Evolutionary conservation across 2,888 invertebrate species (phyloP).

Genomic region (Troides aeacus): DNA sequence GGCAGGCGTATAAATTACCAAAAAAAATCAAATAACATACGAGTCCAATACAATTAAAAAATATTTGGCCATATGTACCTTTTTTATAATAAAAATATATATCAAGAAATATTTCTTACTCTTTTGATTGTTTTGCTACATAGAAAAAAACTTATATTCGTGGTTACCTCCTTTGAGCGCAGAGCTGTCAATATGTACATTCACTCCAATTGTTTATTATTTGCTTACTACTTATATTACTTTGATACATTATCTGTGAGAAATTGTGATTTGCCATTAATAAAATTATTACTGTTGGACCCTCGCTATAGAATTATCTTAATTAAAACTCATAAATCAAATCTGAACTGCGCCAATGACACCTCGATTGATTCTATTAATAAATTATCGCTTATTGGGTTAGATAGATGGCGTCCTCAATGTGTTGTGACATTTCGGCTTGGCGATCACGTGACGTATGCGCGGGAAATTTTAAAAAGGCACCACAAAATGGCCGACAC

Average conservation of each 20-base stretch:
- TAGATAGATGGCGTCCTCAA: neutral
- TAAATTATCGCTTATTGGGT: conserved; percentile 14
- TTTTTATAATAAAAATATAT: no score
- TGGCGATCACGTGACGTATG: conserved; percentile 7
- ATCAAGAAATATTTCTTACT: no score
- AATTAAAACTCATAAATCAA: conserved; percentile 7
- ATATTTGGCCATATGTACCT: no score
- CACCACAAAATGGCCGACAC: conserved; percentile 17
- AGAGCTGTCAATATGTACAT: no score
- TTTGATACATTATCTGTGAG: neutral
- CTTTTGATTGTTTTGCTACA: no score
- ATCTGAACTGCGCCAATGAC: neutral
- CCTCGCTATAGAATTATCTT: conserved; percentile 1
- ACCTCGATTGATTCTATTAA: conserved; percentile 17
- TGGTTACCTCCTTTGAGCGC: no score
- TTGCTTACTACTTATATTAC: no score
- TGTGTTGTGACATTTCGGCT: conserved; percentile 21
- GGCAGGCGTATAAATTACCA: no score
- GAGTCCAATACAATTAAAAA: no score
- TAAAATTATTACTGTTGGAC: neutral
- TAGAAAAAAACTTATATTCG: no score
- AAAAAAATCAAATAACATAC: no score
- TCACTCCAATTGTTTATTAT: no score
- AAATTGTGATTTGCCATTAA: neutral
- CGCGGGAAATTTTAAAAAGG: conserved; percentile 20